Conservation (phyloP, 2,888 invertebrate species). For the Enchytraeus crypticus region DNA sequence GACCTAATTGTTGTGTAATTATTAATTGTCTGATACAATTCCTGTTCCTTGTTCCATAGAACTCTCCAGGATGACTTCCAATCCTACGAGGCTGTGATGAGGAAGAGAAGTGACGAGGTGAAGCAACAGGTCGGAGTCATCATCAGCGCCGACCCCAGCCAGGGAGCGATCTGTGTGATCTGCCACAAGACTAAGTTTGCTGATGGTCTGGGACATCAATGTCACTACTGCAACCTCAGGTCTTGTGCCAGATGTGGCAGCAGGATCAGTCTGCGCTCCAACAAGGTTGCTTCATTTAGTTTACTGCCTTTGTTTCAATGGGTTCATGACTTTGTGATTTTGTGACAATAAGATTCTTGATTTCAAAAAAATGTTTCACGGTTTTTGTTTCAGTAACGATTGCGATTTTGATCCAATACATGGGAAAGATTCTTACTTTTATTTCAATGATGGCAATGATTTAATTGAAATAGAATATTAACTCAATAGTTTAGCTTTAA, state of each 20-base stretch:
- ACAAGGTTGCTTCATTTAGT: conserved; percentile 72
- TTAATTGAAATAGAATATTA: too few relatives aligned
- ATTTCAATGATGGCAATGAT: too few relatives aligned
- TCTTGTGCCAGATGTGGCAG: conserved; percentile 98
- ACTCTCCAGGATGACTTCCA: conserved; percentile 42
- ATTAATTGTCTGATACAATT: too few relatives aligned
- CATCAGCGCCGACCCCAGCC: conserved; percentile 67
- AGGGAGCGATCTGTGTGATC: conserved; percentile 82
- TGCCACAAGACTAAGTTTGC: conserved; percentile 99
- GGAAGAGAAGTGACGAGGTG: conserved; percentile 74
- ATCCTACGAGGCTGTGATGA: conserved; percentile 38
- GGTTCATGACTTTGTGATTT: too few relatives aligned
- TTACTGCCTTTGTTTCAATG: too few relatives aligned
- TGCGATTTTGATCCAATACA: too few relatives aligned
- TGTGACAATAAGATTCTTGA: too few relatives aligned
- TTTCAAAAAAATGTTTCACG: too few relatives aligned
- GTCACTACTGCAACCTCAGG: conserved; percentile 86
- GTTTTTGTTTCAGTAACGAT: too few relatives aligned
- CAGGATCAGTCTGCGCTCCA: conserved; percentile 64
- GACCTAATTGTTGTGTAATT: too few relatives aligned
- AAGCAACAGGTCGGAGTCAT: conserved; percentile 56
- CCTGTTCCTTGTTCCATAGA: not conserved
- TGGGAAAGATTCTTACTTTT: too few relatives aligned
- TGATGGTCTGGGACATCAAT: conserved; percentile 95
- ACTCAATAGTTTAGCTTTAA: too few relatives aligned